Evolutionary conservation across 1,140 invertebrate genomes (phyloP), one percentile per base, ranked within the genome.

Genomic region (Lamellibrachia luymesi): DNA sequence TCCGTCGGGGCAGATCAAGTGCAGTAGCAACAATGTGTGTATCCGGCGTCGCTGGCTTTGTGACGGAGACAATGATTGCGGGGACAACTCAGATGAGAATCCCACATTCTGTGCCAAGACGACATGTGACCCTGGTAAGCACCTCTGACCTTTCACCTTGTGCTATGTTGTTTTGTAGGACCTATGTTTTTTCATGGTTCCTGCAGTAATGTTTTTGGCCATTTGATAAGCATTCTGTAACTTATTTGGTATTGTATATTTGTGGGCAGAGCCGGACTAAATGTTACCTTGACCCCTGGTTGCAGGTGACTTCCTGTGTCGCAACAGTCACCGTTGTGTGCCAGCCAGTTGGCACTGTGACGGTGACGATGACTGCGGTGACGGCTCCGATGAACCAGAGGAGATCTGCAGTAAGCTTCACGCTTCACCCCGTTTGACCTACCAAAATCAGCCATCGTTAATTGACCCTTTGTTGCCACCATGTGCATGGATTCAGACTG

Each of bases 21-120:
- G 95, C 93, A 94, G 95, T 2, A 95, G 95, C 90, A 95, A 93
- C 91, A 95, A 95, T 93, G 94, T 95, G 80, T 96, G 95, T 92
- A 93, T 96, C 90, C 91, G 93, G 4, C 91, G 95, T 5, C 93
- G 94, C 49, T 95, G 94, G 92, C 94, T 96, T 51, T 96, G 96
- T 95, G 95, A 96, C 93, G 95, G 95, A 0, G 99, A 99, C 95
- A 97, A 98, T 5, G 99, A 99, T 95, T 99, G 99, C 95, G 98
- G 98, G 0, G 99, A 99, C 95, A 98, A 98, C 52, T 98, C 98
- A 2, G 99, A 99, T 96, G 99, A 99, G 97, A 98, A 99, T 95
- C 97, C 97, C 51, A 98, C 98, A 95, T 99, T 99, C 95, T 99
- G 99, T 96, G 97, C 97, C 96, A 97, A 97, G 96, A 94, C 94